Evolutionary conservation across 2,888 invertebrate species (phyloP), one percentile per base, ranked within the genome.

Genomic region (Platycheirus rosarum): DNA sequence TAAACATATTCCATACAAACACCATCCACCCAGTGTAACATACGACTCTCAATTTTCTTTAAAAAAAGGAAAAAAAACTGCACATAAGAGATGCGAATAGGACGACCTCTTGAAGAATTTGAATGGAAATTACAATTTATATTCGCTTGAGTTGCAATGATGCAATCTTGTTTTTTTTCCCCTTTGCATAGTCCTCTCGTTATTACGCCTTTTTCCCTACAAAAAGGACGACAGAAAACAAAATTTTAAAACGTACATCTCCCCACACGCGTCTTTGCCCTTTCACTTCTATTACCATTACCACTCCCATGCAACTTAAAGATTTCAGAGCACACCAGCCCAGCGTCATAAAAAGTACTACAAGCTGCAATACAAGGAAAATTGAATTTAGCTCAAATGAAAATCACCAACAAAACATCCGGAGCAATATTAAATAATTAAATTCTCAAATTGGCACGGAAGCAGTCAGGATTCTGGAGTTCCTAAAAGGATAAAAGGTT

Each of bases 61-160:
- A 16, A 6, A 55, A 55, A 13, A 20, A 13, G 42, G 40, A 74
- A 57, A 26, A 23, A 18, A 57, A 40, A 20, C 13, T 23, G 2
- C 65, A 32, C 42, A 57, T 5, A 60, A 6, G 44, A n/a, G 20
- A 55, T 60, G 57, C 44, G 49, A 49, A 63, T n/a, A n/a, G n/a
- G 65, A 71, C 23, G 60, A 46, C 77, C 77, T 71, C 77, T 78
- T 71, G 51, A 78, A 66, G 65, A 60, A 66, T 78, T 78, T 78
- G 71, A 71, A 78, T 71, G 60, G 60, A 78, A 71, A 78, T 78
- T 71, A 78, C 77, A 78, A 78, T 78, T 78, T 78, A 65, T 65
- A 66, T 78, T 46, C 77, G 66, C 71, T 78, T 16, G 71, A 78
- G 57, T 46, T 71, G 57, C 32, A 37, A 35, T 60, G 60, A 71